phyloP scores from a whole-genome alignment of 2,888 invertebrate species.

The Emesis furor region DNA sequence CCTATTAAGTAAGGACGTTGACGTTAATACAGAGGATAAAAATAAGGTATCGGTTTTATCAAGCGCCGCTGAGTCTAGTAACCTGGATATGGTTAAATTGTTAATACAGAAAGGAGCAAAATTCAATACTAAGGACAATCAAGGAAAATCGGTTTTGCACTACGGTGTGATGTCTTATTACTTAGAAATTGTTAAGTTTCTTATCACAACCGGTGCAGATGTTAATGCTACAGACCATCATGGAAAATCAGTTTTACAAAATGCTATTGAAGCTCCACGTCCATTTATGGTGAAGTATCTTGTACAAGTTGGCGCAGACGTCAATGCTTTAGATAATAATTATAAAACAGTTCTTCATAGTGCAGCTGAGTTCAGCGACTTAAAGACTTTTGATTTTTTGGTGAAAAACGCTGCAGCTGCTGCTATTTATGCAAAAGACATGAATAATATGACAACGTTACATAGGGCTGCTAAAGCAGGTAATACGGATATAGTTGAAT shows the following conservation, averaged over 20 bases:
- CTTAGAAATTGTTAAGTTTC: not conserved
- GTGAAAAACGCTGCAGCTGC: not conserved
- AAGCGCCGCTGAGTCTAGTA: not conserved
- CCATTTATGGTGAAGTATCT: not conserved
- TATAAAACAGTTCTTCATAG: not conserved
- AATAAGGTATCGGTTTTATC: not conserved
- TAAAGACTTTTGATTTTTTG: not conserved
- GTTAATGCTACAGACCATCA: not conserved
- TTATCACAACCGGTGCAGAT: not conserved
- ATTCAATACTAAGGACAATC: not conserved
- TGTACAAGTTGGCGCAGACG: not conserved
- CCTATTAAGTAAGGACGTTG: not conserved
- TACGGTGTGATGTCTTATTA: not conserved
- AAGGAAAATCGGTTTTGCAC: constrained; percentile 3
- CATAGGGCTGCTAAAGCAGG: not conserved
- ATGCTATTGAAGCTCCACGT: not conserved
- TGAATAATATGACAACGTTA: constrained; percentile 69
- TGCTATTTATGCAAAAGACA: not conserved
- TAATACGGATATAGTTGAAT: not conserved
- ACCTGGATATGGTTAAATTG: not conserved
- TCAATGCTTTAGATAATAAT: not conserved
- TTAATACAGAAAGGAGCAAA: not conserved
- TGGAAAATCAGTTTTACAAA: not conserved
- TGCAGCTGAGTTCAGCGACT: not conserved
- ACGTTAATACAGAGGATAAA: not conserved